A percentile compares a stretch with the other conserved stretches of the same genome.
Evolutionary conservation across 92 coral and sea anemone genomes (phyloP).

Genomic region (Metridium senile): DNA sequence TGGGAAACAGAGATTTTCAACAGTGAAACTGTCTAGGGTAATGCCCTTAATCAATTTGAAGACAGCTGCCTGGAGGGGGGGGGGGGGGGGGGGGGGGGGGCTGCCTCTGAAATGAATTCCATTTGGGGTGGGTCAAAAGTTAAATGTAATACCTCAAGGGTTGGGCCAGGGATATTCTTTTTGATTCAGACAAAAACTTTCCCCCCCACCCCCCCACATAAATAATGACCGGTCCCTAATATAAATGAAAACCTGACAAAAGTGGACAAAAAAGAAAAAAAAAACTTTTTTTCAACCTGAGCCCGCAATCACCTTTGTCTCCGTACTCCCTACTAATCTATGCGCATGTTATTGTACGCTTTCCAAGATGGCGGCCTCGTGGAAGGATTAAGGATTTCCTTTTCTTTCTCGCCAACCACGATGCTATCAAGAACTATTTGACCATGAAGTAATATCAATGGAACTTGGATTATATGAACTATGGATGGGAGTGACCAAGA

Average conservation of each 20-base stretch:
- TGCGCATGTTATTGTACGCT: conserved; percentile 28
- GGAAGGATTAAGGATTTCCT: conserved; percentile 11
- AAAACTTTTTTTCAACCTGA: background rate
- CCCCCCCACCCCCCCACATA: no score
- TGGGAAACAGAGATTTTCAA: no score
- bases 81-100: no score
- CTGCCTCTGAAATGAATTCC: no score
- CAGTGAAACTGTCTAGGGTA: no score
- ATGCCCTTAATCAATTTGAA: no score
- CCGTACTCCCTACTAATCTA: background rate
- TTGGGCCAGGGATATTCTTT: no score
- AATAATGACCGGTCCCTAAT: no score
- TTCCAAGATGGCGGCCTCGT: conserved; percentile 29
- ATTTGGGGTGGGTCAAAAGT: no score
- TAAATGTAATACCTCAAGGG: no score
- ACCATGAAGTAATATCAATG: background rate
- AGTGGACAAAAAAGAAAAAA: background rate
- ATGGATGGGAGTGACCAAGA: conserved; percentile 73
- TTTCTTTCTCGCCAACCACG: background rate
- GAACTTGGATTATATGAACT: conserved; percentile 10
- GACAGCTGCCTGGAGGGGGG: no score
- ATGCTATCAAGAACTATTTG: background rate
- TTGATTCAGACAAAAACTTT: no score
- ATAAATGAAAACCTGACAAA: background rate
- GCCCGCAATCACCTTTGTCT: conserved; percentile 18